A percentile compares a stretch with the other conserved stretches of the same genome.
phyloP scores from a whole-genome alignment of 1,140 invertebrate genomes.

The Augochlora pura region DNA sequence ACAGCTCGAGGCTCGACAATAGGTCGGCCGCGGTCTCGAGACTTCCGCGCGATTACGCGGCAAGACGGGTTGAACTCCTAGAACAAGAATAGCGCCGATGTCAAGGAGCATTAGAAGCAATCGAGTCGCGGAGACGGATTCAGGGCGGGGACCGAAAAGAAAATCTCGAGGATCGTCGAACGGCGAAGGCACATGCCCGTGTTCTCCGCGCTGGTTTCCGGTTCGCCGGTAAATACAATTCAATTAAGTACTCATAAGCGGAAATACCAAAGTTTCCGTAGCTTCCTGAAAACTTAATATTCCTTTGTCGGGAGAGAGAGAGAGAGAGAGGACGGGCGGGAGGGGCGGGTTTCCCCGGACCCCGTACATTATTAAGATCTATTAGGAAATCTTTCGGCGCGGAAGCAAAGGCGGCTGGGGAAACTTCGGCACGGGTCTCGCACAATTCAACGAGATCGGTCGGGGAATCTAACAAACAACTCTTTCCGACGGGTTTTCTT shows the following conservation, averaged over 20 bases:
- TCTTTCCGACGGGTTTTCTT: conserved; percentile 51
- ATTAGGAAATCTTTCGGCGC: conserved; percentile 58
- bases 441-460: conserved; percentile 63
- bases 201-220: not conserved
- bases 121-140: not conserved
- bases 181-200: not conserved
- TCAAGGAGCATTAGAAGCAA: too few species aligned
- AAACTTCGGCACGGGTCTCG: conserved; percentile 59
- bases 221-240: conserved; percentile 13
- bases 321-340: conserved; percentile 13
- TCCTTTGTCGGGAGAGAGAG: conserved; percentile 34
- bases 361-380: conserved; percentile 66
- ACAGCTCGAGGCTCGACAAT: too few species aligned
- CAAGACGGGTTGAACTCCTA: too few species aligned
- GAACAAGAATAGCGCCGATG: too few species aligned
- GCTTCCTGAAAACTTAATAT: conserved; percentile 37
- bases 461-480: conserved; percentile 65
- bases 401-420: conserved; percentile 48
- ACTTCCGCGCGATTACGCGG: too few species aligned
- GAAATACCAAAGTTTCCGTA: conserved; percentile 22
- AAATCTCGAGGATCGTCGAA: not conserved
- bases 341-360: conserved; percentile 36
- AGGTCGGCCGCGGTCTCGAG: too few species aligned
- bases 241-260: not conserved
- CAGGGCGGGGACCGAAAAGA: not conserved